These are phyloP conservation scores for Parambassis ranga DNA, from an alignment of 2,797 vertebrate species.

Conservation along the genomic window DNA sequence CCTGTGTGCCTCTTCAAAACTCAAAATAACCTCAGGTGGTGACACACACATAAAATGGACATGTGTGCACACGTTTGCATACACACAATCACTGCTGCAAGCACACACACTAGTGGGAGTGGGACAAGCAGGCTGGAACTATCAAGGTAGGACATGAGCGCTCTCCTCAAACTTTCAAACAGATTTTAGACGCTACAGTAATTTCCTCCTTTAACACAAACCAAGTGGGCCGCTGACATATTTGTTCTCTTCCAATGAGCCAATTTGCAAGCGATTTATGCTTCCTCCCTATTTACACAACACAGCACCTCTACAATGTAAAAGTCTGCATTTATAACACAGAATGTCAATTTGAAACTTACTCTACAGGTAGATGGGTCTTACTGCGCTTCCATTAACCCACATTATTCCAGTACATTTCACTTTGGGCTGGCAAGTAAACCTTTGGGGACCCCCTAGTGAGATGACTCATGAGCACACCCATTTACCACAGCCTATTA, in stretches of 20 bases:
- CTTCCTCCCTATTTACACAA: constrained; percentile 2
- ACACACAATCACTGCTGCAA: neutral
- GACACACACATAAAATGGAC: neutral
- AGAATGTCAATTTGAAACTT: constrained; percentile 16
- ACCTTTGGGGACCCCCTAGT: constrained; percentile 27
- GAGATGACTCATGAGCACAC: neutral
- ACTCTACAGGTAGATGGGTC: constrained; percentile 4
- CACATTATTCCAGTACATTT: constrained; percentile 36
- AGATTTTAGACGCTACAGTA: constrained; percentile 54
- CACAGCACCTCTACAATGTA: neutral
- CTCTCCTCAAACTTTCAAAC: constrained; percentile 60
- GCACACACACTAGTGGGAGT: neutral
- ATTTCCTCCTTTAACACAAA: constrained; percentile 37
- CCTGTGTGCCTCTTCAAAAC: constrained; percentile 2
- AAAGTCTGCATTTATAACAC: no score
- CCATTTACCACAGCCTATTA: constrained; percentile 26
- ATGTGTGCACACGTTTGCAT: neutral
- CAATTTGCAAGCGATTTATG: constrained; percentile 53
- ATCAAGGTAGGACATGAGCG: constrained; percentile 52
- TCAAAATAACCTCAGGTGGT: neutral
- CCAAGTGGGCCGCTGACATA: constrained; percentile 40
- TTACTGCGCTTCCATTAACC: constrained; percentile 38
- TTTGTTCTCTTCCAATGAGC: constrained; percentile 56
- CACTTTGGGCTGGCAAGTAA: constrained; percentile 8
- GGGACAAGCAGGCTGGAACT: constrained; percentile 68